A percentile compares a stretch with the other conserved stretches of the same genome.
These are phyloP conservation scores for Drosophila pseudotalamancana DNA, from an alignment of 2,888 invertebrate genomes.

Conservation along the genomic window DNA sequence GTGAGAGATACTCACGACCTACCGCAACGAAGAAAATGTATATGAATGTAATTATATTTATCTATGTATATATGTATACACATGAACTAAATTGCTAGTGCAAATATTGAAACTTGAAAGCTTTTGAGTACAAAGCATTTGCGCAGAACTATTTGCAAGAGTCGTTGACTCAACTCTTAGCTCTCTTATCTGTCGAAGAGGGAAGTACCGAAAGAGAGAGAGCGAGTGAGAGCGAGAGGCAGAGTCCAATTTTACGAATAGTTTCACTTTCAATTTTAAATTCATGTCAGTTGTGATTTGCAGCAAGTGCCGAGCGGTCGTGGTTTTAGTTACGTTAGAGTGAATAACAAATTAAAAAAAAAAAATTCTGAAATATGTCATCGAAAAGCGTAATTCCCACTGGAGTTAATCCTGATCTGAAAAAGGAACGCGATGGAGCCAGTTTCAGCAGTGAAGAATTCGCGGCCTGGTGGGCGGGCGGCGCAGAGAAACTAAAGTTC, in stretches of 20 bases:
- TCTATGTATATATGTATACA: neutral
- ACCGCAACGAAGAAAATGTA: neutral
- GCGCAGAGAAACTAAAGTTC: constrained; percentile 85
- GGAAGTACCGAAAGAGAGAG: neutral
- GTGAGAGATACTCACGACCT: neutral
- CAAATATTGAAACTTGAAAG: constrained; percentile 1
- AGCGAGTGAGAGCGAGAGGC: neutral
- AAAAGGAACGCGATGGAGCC: constrained; percentile 89
- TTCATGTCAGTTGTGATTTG: constrained; percentile 20
- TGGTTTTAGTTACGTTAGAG: neutral
- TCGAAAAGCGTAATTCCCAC: constrained; percentile 54
- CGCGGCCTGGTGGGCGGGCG: constrained; percentile 91
- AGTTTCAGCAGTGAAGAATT: constrained; percentile 90
- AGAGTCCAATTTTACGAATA: neutral
- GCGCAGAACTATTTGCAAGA: neutral
- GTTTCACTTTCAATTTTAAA: neutral
- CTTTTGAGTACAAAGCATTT: neutral
- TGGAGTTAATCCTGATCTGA: constrained; percentile 88
- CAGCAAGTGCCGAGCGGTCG: constrained; percentile 13
- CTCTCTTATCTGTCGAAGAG: neutral
- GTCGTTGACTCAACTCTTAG: neutral
- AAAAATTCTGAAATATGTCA: constrained; percentile 38
- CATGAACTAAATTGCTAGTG: too few species aligned
- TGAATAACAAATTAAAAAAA: neutral
- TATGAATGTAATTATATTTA: too few species aligned